Evolutionary conservation across 2,888 invertebrate species (phyloP).

Genomic region (Plagodis dolabraria): DNA sequence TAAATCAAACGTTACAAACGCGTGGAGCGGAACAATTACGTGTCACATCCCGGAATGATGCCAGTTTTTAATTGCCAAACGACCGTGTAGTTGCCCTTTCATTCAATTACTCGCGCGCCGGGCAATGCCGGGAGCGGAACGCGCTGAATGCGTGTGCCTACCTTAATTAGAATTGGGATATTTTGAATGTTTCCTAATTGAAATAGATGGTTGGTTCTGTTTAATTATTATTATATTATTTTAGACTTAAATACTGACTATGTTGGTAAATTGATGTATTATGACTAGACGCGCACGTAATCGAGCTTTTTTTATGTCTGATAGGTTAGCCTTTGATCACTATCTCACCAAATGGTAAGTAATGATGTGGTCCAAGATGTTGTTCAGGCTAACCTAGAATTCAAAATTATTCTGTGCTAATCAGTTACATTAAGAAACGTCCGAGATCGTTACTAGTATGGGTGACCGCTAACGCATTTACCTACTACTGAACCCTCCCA

Average conservation of each 20-base stretch:
- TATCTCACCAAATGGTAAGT: too few relatives aligned
- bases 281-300: background rate
- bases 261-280: too few relatives aligned
- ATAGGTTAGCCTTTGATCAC: too few relatives aligned
- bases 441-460: background rate
- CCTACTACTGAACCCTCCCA: background rate
- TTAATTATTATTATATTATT: too few relatives aligned
- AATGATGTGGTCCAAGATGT: too few relatives aligned
- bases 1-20: slow-evolving; percentile 36
- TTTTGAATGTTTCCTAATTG: slow-evolving; percentile 20
- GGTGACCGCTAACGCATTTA: background rate
- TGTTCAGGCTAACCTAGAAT: too few relatives aligned
- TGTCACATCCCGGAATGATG: slow-evolving; percentile 33
- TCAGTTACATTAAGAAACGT: background rate
- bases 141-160: slow-evolving; percentile 26
- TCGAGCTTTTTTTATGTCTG: too few relatives aligned
- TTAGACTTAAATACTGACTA: too few relatives aligned
- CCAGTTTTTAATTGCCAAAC: slow-evolving; percentile 56
- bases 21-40: slow-evolving; percentile 33
- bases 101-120: slow-evolving; percentile 51
- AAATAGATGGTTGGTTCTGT: slow-evolving; percentile 8
- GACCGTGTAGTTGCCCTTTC: slow-evolving; percentile 47
- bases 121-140: slow-evolving; percentile 26
- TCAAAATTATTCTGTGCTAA: background rate
- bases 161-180: slow-evolving; percentile 20